phyloP scores from a whole-genome alignment of 2,888 invertebrate genomes.

The Gandaritis pyraliata region DNA sequence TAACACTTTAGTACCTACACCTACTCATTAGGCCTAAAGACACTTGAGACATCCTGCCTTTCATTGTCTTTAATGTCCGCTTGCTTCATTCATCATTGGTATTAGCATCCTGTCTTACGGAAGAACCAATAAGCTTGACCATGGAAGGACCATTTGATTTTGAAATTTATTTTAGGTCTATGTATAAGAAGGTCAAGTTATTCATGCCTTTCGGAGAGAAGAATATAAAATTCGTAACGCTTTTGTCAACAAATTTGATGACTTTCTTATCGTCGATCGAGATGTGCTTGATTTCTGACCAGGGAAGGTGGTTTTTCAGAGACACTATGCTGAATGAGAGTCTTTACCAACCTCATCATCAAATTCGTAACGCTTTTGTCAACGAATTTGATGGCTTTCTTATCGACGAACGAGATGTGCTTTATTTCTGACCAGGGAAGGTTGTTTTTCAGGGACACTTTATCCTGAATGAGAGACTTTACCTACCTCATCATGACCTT shows the following conservation, averaged over 20 bases:
- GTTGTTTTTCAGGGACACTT: no score
- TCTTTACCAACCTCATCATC: no score
- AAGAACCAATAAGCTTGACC: neutral
- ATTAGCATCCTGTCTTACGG: constrained; percentile 19
- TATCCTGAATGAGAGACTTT: no score
- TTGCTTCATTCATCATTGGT: constrained; percentile 22
- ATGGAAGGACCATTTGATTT: neutral
- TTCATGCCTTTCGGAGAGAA: constrained; percentile 98
- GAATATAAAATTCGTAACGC: constrained; percentile 97
- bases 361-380: constrained; percentile 98
- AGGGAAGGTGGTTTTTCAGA: constrained; percentile 99
- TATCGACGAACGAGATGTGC: constrained; percentile 98
- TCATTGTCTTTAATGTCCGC: constrained; percentile 15
- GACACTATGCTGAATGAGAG: no score
- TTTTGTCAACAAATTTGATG: constrained; percentile 97
- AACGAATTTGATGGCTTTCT: constrained; percentile 97
- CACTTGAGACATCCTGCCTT: constrained; percentile 24
- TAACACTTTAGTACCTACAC: constrained; percentile 1
- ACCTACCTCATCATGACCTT: no score
- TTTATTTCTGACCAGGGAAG: constrained; percentile 99
- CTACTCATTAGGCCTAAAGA: constrained; percentile 21
- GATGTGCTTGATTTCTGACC: constrained; percentile 99
- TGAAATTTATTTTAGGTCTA: no score
- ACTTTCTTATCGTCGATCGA: constrained; percentile 99
- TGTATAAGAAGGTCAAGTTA: constrained; percentile 87